phyloP scores from a whole-genome alignment of 2,888 invertebrate species.

The Nezara viridula region DNA sequence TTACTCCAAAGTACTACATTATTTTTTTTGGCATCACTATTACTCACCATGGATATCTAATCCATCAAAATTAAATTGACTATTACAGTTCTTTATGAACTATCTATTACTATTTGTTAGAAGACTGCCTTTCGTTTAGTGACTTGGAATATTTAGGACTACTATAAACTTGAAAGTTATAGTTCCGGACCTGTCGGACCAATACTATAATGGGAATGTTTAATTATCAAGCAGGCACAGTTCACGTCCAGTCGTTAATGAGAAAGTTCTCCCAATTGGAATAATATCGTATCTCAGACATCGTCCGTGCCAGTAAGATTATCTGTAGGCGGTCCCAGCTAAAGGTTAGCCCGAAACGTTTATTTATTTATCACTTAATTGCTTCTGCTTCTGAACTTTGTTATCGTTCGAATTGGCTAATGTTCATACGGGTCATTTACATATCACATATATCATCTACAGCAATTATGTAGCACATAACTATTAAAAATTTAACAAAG shows the following conservation, averaged over 20 bases:
- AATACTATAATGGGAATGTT: background rate
- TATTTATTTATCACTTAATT: background rate
- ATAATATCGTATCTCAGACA: background rate
- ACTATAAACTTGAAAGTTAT: background rate
- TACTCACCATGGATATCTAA: background rate
- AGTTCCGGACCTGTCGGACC: background rate
- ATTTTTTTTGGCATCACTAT: background rate
- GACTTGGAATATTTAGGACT: background rate
- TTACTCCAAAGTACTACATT: too few relatives aligned
- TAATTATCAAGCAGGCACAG: background rate
- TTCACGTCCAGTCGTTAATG: background rate
- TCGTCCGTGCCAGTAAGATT: background rate
- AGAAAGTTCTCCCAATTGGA: background rate
- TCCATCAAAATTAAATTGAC: background rate
- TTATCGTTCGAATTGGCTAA: background rate
- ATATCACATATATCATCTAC: background rate
- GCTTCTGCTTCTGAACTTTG: background rate
- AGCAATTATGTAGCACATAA: background rate
- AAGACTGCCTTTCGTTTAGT: background rate
- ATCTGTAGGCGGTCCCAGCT: background rate
- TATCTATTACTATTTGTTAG: background rate
- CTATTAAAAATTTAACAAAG: background rate
- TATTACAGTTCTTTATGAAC: background rate
- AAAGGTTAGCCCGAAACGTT: background rate
- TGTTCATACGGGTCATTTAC: background rate